These are phyloP conservation scores for Tachyglossus aculeatus DNA, from an alignment of 2,797 vertebrate species.

Conservation along the genomic window DNA sequence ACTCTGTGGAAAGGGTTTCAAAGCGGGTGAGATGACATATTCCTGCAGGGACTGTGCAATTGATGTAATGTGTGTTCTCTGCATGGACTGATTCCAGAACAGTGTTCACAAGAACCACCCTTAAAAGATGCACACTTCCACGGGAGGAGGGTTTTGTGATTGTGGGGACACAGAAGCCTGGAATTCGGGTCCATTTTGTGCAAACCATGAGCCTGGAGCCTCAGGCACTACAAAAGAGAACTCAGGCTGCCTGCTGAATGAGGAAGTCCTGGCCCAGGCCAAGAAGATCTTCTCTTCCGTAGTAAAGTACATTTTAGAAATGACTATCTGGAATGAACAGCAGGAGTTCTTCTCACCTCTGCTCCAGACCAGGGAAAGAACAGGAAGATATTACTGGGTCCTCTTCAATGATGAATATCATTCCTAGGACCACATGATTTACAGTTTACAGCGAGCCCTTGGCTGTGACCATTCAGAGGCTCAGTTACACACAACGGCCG, in stretches of 20 bases:
- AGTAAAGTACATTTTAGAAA: constrained; percentile 87
- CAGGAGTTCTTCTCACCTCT: too few species aligned
- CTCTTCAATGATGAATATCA: constrained; percentile 98
- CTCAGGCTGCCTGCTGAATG: constrained; percentile 81
- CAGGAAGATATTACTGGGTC: constrained; percentile 89
- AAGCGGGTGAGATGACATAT: constrained; percentile 96
- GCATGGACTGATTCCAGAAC: constrained; percentile 98
- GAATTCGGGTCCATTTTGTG: constrained; percentile 94
- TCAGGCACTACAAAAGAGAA: constrained; percentile 84
- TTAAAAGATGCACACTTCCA: constrained; percentile 98
- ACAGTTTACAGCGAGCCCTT: constrained; percentile 91
- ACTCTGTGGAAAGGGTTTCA: constrained; percentile 95
- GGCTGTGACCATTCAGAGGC: constrained; percentile 88
- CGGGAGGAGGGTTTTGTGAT: constrained; percentile 97
- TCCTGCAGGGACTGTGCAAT: constrained; percentile 99
- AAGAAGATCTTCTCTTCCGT: constrained; percentile 86
- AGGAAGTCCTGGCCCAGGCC: constrained; percentile 83
- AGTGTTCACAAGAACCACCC: constrained; percentile 96
- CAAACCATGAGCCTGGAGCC: constrained; percentile 87
- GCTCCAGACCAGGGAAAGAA: constrained; percentile 87
- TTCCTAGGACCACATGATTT: constrained; percentile 96
- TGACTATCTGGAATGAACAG: constrained; percentile 92
- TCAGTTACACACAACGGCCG: constrained; percentile 88
- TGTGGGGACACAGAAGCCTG: constrained; percentile 96
- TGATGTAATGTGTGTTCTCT: constrained; percentile 97